Evolutionary conservation across 2,797 vertebrate species (phyloP).

Genomic region (Hafferia zeledoni): DNA sequence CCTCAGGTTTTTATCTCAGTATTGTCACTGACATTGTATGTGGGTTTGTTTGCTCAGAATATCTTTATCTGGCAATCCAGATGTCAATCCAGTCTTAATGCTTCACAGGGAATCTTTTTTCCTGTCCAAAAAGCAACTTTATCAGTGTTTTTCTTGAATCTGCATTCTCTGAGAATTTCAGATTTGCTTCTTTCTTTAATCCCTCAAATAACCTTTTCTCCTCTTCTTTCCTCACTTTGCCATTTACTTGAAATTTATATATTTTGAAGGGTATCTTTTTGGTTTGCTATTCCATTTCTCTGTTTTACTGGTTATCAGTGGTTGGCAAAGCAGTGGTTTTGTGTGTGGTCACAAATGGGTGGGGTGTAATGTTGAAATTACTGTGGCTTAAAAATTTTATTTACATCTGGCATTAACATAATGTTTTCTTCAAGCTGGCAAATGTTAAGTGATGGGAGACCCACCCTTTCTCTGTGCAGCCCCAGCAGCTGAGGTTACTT

Average conservation of each 20-base stretch:
- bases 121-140: constrained; percentile 22
- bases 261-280: not conserved
- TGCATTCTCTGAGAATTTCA: constrained; percentile 36
- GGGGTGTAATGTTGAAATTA: not conserved
- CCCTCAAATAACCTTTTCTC: constrained; percentile 20
- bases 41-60: constrained; percentile 37
- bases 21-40: not conserved
- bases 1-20: constrained; percentile 8
- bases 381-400: not conserved
- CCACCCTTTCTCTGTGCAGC: not conserved
- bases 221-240: not conserved
- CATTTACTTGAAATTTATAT: not conserved
- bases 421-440: constrained; percentile 30
- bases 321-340: not conserved
- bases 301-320: not conserved
- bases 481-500: not conserved
- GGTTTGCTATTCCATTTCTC: not conserved
- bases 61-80: constrained; percentile 53
- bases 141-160: constrained; percentile 40
- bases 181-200: constrained; percentile 30
- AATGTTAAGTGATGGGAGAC: not conserved
- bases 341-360: not conserved
- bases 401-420: constrained; percentile 31
- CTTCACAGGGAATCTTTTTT: constrained; percentile 23
- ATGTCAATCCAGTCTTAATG: constrained; percentile 18